Evolutionary conservation across 1,140 invertebrate genomes (phyloP).

Genomic region (Phthorimaea operculella): DNA sequence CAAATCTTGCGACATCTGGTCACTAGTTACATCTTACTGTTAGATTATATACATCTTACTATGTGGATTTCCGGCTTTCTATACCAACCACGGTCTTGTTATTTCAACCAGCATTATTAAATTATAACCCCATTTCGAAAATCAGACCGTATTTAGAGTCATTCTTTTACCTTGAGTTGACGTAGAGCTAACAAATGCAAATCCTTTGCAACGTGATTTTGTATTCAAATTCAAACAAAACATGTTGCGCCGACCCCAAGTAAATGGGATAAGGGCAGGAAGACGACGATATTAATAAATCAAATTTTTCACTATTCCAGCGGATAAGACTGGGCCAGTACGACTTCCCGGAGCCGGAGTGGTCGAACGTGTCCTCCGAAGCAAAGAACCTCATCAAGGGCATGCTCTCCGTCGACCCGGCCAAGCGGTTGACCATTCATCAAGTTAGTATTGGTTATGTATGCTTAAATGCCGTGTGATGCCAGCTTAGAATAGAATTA

Average conservation of each 20-base stretch:
- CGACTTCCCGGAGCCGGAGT: slow-evolving; percentile 96
- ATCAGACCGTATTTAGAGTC: no score
- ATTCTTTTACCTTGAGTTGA: no score
- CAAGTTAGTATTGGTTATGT: slow-evolving; percentile 76
- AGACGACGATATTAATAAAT: no score
- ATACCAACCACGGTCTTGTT: slow-evolving; percentile 95
- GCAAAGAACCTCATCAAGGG: slow-evolving; percentile 95
- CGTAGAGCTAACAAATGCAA: no score
- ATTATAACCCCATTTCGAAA: slow-evolving; percentile 24
- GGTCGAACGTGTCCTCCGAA: slow-evolving; percentile 92
- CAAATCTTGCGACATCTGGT: slow-evolving; percentile 99
- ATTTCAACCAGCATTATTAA: slow-evolving; percentile 99
- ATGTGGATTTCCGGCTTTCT: slow-evolving; percentile 98
- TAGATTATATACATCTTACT: slow-evolving; percentile 97
- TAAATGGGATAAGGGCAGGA: no score
- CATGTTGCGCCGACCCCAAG: no score
- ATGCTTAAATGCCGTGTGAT: no score
- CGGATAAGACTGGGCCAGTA: slow-evolving; percentile 96
- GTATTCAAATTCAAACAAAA: no score
- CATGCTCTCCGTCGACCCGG: slow-evolving; percentile 94
- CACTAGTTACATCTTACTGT: slow-evolving; percentile 85
- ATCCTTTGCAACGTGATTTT: no score
- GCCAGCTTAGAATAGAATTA: no score
- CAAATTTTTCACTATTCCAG: slow-evolving; percentile 24
- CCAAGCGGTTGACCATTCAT: slow-evolving; percentile 88